These are phyloP conservation scores for Macropis europaea DNA, from an alignment of 2,888 invertebrate genomes.

Conservation along the genomic window DNA sequence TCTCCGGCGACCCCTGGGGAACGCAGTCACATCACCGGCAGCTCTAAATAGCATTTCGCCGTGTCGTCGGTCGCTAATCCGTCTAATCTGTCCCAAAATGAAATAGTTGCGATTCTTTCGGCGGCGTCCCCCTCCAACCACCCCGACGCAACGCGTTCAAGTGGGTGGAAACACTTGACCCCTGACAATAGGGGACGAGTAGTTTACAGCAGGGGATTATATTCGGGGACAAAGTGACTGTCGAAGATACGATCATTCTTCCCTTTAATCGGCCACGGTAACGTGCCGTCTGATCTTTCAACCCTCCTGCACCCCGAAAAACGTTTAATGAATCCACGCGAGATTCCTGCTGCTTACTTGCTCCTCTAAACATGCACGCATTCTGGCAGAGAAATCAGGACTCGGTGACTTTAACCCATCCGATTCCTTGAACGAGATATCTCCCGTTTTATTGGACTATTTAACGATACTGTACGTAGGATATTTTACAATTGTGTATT, in stretches of 20 bases:
- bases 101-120: slow-evolving; percentile 79
- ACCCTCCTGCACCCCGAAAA: slow-evolving; percentile 14
- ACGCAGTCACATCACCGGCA: slow-evolving; percentile 34
- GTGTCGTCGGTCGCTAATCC: slow-evolving; percentile 74
- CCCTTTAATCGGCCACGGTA: slow-evolving; percentile 49
- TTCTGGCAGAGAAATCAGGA: too few species aligned
- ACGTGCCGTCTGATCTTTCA: slow-evolving; percentile 32
- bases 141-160: slow-evolving; percentile 58
- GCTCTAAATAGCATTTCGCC: slow-evolving; percentile 48
- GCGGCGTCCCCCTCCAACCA: slow-evolving; percentile 19
- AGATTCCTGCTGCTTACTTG: slow-evolving; percentile 26
- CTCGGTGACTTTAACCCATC: too few species aligned
- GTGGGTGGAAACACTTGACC: slow-evolving; percentile 72
- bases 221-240: slow-evolving; percentile 57
- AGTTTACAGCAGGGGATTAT: slow-evolving; percentile 55
- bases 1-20: slow-evolving; percentile 22
- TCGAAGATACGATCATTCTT: slow-evolving; percentile 54
- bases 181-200: slow-evolving; percentile 36
- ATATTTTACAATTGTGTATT: too few species aligned
- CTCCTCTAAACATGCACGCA: too few species aligned
- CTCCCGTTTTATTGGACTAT: too few species aligned
- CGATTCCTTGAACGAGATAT: too few species aligned
- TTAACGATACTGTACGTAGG: too few species aligned
- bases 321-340: slow-evolving; percentile 36
- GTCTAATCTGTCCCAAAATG: slow-evolving; percentile 79